Evolutionary conservation across 2,888 invertebrate species (phyloP).

Genomic region (Hylaea fasciaria): DNA sequence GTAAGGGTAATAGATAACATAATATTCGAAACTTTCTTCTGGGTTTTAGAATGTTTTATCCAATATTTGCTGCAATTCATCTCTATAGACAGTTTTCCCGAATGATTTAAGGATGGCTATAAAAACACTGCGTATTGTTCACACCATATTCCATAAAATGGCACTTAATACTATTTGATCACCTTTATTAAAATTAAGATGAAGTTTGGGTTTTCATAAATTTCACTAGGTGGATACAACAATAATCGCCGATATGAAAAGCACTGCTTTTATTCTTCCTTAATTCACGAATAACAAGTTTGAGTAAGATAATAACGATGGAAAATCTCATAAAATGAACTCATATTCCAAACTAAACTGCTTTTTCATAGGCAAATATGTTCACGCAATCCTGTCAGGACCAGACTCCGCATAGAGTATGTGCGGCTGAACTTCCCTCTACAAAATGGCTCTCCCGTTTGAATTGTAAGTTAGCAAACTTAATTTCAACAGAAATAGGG

Average conservation of each 20-base stretch:
- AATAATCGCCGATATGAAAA: too few relatives aligned
- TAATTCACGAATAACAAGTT: too few relatives aligned
- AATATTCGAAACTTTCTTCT: not conserved
- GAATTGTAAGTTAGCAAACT: slow-evolving; percentile 33
- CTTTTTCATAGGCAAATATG: slow-evolving; percentile 15
- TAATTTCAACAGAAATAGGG: slow-evolving; percentile 28
- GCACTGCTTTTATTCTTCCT: too few relatives aligned
- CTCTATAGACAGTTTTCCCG: too few relatives aligned
- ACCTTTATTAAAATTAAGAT: too few relatives aligned
- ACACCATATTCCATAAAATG: too few relatives aligned
- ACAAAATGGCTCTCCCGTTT: slow-evolving; percentile 27
- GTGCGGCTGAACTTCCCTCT: slow-evolving; percentile 25
- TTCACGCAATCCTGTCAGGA: slow-evolving; percentile 12
- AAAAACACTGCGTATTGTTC: too few relatives aligned
- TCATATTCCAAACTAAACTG: slow-evolving; percentile 5
- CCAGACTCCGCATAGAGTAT: slow-evolving; percentile 11
- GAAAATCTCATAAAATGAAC: not conserved
- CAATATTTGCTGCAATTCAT: too few relatives aligned
- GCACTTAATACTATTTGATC: too few relatives aligned
- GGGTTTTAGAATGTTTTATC: not conserved
- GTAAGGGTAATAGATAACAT: slow-evolving; percentile 8
- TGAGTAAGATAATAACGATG: not conserved
- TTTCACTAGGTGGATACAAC: too few relatives aligned
- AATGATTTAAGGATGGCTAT: too few relatives aligned
- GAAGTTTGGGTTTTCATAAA: too few relatives aligned